Evolutionary conservation across 2,888 invertebrate species (phyloP), one percentile per base, ranked within the genome.

Genomic region (Drosophila mettleri): DNA sequence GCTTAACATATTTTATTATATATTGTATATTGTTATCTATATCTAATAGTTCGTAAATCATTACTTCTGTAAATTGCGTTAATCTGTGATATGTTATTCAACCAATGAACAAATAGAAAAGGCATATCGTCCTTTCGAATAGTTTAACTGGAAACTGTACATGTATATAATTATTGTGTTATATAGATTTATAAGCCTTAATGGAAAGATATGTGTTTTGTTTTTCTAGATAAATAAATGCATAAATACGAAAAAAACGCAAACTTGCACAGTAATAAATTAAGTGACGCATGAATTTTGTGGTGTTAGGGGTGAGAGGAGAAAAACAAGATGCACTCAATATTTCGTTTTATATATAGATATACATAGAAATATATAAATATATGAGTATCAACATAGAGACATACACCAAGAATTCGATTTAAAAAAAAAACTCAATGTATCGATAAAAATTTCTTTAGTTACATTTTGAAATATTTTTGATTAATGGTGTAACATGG

Each of bases 401-500:
- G 65, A 78, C 74, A 80, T 12, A 48, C 31, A 48, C 62, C 68
- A 73, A 76, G 77, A 80, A 57, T 65, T 62, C 57, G 20, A 58
- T 59, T 51, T 33, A 24, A 51, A 36, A 8, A 8, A 3, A 41
- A 68, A 62, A 66, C 43, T 51, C 52, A 78, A 67, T 62, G 55
- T 58, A 71, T 74, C 38, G 61, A 57, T 66, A 64, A 51, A 41
- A 59, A 52, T 59, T 27, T 27, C 27, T 6, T 67, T 79, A 77
- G 62, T 81, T 78, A 71, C 78, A 70, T 81, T 78, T 71, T 33
- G 36, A 64, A 53, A 41, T 72, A 61, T 72, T 60, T 63, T 69
- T 64, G 57, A 69, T 78, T 78, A 52, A 61, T 71, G 69, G 59
- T 72, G 71, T 48, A 60, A 68, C 46, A 61, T 71, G 68, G 77